Evolutionary conservation across 2,113 vertebrate genomes (phyloP), one percentile per base, ranked within the genome.

Genomic region (Aptenodytes forsteri): DNA sequence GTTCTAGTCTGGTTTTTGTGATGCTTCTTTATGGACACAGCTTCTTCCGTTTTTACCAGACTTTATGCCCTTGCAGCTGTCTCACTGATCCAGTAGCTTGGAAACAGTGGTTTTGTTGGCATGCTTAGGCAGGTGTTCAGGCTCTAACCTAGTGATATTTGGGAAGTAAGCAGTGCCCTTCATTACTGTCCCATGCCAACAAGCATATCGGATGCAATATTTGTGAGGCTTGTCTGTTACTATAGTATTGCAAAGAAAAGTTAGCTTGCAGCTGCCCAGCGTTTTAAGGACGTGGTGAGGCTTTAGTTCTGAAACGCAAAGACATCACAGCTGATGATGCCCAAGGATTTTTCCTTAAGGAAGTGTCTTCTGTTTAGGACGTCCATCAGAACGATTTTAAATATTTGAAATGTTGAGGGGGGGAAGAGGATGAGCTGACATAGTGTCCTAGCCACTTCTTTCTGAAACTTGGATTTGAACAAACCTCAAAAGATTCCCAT

Each of bases 31-130:
- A 34, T 67, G 84, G 56, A 42, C 29, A 8, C 9, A 12, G 20
- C 69, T 78, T 25, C 75, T 75, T 47, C 34, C 0, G 0, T 12
- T 80, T 85, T 89, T 49, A 21, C 50, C 2, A 0, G 67, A 16
- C 40, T 76, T 94, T 12, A 2, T 52, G 36, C 40, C 58, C 40
- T 88, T 52, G n/a, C 26, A n/a, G 19, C 55, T 49, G 13, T 30
- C 36, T 82, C 56, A 7, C 38, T 55, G 81, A 50, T 69, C n/a
- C 2, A 0, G 18, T 76, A 76, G 58, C 56, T 72, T 79, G 89
- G 81, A 49, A 87, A 20, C 23, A 32, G 67, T 55, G 73, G 16
- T 26, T 71, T 66, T 26, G 23, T 61, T 46, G 65, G 22, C 17
- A 7, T 0, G 0, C 61, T 84, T 66, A 46, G 36, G 49, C 38